A percentile compares a stretch with the other conserved stretches of the same genome.
Evolutionary conservation across 2,797 vertebrate species (phyloP).

Genomic region (Caiman crocodilus): DNA sequence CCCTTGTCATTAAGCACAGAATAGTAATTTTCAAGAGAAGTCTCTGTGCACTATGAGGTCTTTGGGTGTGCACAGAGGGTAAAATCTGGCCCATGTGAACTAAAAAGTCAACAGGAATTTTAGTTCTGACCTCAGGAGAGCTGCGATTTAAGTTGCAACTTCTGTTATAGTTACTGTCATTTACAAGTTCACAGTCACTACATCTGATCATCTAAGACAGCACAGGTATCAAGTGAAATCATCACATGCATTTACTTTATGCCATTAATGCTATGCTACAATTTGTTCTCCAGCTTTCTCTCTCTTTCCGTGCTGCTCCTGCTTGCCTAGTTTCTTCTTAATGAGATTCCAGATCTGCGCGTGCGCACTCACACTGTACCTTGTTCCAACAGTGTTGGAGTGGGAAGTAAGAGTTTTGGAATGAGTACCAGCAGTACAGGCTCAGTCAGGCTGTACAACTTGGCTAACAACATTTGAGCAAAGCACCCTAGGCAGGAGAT

Average conservation of each 20-base stretch:
- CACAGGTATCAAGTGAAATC: background rate
- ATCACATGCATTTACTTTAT: no score
- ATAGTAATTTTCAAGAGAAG: background rate
- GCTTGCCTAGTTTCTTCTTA: background rate
- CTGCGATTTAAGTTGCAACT: background rate
- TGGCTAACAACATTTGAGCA: background rate
- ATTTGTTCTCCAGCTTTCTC: background rate
- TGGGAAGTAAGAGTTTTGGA: no score
- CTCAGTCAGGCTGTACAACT: background rate
- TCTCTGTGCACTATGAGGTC: background rate
- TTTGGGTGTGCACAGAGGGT: background rate
- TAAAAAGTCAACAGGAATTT: background rate
- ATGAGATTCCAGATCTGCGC: background rate
- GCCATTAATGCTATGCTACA: background rate
- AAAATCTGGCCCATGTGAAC: background rate
- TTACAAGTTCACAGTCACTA: background rate
- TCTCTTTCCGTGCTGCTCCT: background rate
- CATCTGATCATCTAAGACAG: background rate
- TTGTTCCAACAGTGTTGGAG: background rate
- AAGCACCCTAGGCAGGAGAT: background rate
- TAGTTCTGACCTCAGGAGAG: background rate
- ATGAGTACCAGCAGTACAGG: background rate
- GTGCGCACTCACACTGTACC: background rate
- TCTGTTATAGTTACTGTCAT: background rate
- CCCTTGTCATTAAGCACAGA: no score